Percentiles rank a stretch among this genome's conserved stretches.
These are phyloP conservation scores for Drosophila setosimentum DNA, from an alignment of 2,888 invertebrate genomes.

Conservation along the genomic window DNA sequence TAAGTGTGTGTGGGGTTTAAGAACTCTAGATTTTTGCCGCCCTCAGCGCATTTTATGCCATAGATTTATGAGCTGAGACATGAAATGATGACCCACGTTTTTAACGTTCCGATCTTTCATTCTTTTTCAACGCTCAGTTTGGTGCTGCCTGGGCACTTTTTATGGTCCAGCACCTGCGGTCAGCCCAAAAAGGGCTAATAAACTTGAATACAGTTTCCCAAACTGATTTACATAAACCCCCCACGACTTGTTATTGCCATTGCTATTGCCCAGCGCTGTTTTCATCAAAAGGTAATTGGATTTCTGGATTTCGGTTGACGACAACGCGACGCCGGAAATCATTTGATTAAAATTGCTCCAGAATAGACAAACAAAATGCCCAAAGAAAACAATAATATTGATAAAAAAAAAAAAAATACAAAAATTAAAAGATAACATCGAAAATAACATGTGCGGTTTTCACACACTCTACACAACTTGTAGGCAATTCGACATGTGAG, in stretches of 20 bases:
- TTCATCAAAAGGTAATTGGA: constrained; percentile 78
- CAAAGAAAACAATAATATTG: constrained; percentile 45
- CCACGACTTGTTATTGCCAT: constrained; percentile 1
- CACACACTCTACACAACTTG: constrained; percentile 10
- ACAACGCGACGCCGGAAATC: constrained; percentile 54
- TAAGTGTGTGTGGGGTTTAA: constrained; percentile 24
- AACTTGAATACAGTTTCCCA: constrained; percentile 59
- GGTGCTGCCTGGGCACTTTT: constrained; percentile 70
- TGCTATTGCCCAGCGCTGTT: constrained; percentile 44
- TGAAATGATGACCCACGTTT: constrained; percentile 75
- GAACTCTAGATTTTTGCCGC: constrained; percentile 42
- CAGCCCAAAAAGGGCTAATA: constrained; percentile 75
- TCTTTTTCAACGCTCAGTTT: constrained; percentile 38
- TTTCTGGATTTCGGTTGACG: constrained; percentile 49
- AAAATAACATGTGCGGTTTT: constrained; percentile 50
- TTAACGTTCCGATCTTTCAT: constrained; percentile 36
- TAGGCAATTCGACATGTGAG: not conserved
- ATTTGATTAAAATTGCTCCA: constrained; percentile 72
- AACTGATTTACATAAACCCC: constrained; percentile 74
- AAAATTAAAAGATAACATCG: constrained; percentile 17
- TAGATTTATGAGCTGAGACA: constrained; percentile 79
- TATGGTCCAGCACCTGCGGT: constrained; percentile 79
- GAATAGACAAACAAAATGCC: constrained; percentile 41
- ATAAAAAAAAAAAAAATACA: constrained; percentile 17
- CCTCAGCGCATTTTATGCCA: constrained; percentile 67